Conservation (phyloP, 2,888 invertebrate genomes). For the Geotrupes spiniger region DNA sequence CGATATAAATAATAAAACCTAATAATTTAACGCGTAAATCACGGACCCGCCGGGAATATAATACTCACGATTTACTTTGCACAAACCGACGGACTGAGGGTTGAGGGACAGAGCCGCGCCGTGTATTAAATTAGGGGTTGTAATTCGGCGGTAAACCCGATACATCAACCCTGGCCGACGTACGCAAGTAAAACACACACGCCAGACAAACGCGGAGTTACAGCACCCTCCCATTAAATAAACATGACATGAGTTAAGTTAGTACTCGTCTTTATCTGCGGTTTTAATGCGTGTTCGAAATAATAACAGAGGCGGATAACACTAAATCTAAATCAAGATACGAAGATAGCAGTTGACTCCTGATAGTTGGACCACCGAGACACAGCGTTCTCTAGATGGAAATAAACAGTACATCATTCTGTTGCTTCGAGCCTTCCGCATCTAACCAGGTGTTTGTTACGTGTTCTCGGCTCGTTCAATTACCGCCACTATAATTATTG, state of each 20-base stretch:
- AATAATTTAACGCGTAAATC: not conserved
- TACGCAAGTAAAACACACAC: not conserved
- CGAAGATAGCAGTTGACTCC: not conserved
- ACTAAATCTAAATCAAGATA: constrained; percentile 4
- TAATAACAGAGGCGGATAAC: not conserved
- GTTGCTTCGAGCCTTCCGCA: constrained; percentile 1
- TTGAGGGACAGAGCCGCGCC: not conserved
- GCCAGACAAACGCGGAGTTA: not conserved
- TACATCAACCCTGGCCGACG: constrained; percentile 3
- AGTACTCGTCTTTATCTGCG: constrained; percentile 2
- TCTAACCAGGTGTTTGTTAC: constrained; percentile 3
- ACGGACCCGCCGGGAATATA: constrained; percentile 1
- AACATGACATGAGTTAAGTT: not conserved
- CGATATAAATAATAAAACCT: not conserved
- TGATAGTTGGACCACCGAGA: constrained; percentile 1
- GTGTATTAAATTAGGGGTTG: constrained; percentile 5
- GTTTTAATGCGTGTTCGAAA: not conserved
- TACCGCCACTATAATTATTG: too few relatives aligned
- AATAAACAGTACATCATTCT: constrained; percentile 1
- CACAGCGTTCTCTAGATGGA: not conserved
- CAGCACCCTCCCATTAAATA: constrained; percentile 4
- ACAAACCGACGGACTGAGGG: not conserved
- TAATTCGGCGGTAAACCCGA: constrained; percentile 5
- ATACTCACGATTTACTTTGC: constrained; percentile 5
- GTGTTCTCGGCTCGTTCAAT: too few relatives aligned